Base-by-base conservation (phyloP, 1,140 invertebrate genomes). In the Myzus persicae region DNA sequence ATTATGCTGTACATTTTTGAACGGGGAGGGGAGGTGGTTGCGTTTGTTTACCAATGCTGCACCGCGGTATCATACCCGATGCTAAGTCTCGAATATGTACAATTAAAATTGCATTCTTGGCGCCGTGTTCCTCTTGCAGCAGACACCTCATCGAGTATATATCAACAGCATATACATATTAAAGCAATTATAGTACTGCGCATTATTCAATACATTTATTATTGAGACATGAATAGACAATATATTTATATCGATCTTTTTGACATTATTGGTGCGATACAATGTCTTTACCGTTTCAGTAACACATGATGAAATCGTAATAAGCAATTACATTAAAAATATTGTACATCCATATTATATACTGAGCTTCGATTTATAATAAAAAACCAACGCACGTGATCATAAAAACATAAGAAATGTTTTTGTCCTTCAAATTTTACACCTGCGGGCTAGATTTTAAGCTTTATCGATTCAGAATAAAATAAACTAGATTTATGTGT, bases 81-180 rank as follows among this genome's bases (percentile, higher is more conserved):
- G 14, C 31, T 76, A 76, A n/a, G 31, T 76, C n/a, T 22, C 18
- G 44, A 88, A 48, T 46, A 88, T 76, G 31, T 89, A 54, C 26
- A 89, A 89, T 54, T 89, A 54, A 89, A 89, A 89, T 89, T 89
- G 48, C 48, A 89, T 89, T 89, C 88, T 54, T 89, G 88, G 88
- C 88, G 88, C 48, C 88, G 22, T 89, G 22, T 89, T 51, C 48
- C 88, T 54, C n/a, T 48, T 18, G 36, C 51, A 67, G 31, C 84
- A 36, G 85, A 88, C 44, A 46, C 44, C n/a, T n/a, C 42, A 88
- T 48, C 85, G 44, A 44, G 14, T 76, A 2, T 36, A 76, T 36
- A 76, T 31, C 26, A 48, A 88, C n/a, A 11, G 26, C 44, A 44
- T n/a, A n/a, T 36, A n/a, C 59, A n/a, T 76, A 67, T 9, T 26